Base-by-base conservation (phyloP, 2,797 vertebrate genomes). In the Amblyopsis hoosieri region DNA sequence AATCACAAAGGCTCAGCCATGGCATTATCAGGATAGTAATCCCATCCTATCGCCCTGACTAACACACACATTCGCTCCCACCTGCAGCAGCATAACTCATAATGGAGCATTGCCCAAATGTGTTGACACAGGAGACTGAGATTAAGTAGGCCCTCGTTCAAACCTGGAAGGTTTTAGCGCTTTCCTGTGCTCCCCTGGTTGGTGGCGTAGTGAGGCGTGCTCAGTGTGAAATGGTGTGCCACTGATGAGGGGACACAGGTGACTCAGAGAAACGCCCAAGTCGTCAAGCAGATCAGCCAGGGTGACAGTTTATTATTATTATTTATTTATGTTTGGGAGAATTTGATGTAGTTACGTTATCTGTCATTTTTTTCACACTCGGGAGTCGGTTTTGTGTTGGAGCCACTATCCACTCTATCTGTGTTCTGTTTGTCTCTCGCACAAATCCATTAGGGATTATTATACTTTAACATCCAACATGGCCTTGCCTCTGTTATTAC, bases 221-320 rank as follows among this genome's bases (percentile, higher is more conserved):
- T 77, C 52, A 12, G 33, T 60, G 80, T 82, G 82, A 82, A 89
- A 83, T 84, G 79, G 61, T 10, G 52, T 81, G 65, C 79, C 72
- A 71, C 81, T 81, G 78, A 84, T 83, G 72, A 79, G 72, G 65
- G 61, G 57, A 23, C 64, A 19, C 71, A 55, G 67, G 80, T 70
- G 82, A 67, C 68, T 63, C 14, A 0, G 52, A 37, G 19, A 52
- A 64, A 56, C 49, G 56, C 69, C 62, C 45, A 37, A 57, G 54
- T 72, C 49, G 33, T 58, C 53, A 13, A 54, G 31, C 9, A 67
- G 37, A 58, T 50, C 10, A 4, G 10, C 61, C 37, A 5, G 42
- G 15, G 12, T 15, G 19, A 14, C 51, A 47, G 52, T 37, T 62
- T 23, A 15, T 45, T 8, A 23, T 23, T 23, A 23, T 23, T 23